These are phyloP conservation scores for Eumeta japonica DNA, from an alignment of 1,140 invertebrate genomes.

Conservation along the genomic window DNA sequence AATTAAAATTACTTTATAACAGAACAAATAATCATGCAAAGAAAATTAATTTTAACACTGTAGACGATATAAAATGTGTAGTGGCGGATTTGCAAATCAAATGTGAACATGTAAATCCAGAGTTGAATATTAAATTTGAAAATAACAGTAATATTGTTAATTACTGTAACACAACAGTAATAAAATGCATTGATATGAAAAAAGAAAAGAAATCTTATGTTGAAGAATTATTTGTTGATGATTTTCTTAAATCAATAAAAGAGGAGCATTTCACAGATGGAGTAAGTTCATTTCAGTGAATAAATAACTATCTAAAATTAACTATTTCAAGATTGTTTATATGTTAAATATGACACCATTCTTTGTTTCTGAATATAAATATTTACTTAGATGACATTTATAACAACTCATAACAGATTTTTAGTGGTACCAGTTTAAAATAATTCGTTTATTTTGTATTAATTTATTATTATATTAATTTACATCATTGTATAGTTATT, in stretches of 20 bases:
- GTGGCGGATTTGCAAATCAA: slow-evolving; percentile 8
- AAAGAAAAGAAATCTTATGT: slow-evolving; percentile 7
- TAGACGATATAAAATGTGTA: slow-evolving; percentile 18
- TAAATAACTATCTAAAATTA: background rate
- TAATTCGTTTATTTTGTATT: too few species aligned
- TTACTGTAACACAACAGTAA: slow-evolving; percentile 17
- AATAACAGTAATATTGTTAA: slow-evolving; percentile 1
- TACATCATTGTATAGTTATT: too few species aligned
- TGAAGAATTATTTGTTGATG: too few species aligned
- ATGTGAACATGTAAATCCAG: slow-evolving; percentile 8
- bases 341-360: slow-evolving; percentile 5
- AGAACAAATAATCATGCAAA: slow-evolving; percentile 11
- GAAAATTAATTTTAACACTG: slow-evolving; percentile 19
- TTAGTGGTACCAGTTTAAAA: too few species aligned
- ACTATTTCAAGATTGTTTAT: slow-evolving; percentile 7
- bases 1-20: slow-evolving; percentile 11
- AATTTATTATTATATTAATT: too few species aligned
- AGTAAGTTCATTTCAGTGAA: background rate
- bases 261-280: slow-evolving; percentile 11
- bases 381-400: too few species aligned
- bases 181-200: slow-evolving; percentile 6
- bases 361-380: slow-evolving; percentile 7
- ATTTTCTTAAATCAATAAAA: slow-evolving; percentile 18
- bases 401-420: too few species aligned
- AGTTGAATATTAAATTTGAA: slow-evolving; percentile 4